Conservation (phyloP, 1,140 invertebrate species). For the Mya arenaria region DNA sequence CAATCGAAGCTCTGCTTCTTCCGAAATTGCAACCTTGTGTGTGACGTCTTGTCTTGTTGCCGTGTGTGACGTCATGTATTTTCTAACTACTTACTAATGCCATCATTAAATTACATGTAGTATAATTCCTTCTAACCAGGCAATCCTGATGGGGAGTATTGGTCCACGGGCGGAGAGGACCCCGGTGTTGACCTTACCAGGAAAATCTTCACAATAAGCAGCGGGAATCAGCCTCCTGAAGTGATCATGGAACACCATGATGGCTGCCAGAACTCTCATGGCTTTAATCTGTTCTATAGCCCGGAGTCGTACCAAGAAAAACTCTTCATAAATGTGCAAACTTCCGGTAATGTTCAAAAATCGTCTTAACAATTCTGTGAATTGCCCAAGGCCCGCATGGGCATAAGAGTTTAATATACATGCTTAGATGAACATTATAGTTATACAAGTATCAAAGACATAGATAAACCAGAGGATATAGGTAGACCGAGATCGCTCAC, state of each 20-base stretch:
- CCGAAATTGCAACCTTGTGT: not conserved
- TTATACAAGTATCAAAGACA: too few species aligned
- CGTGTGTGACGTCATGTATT: not conserved
- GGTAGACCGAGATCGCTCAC: too few species aligned
- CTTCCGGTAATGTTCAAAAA: slow-evolving; percentile 52
- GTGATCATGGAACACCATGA: slow-evolving; percentile 57
- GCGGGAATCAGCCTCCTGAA: slow-evolving; percentile 19
- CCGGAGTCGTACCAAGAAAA: slow-evolving; percentile 65
- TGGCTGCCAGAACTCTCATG: slow-evolving; percentile 36
- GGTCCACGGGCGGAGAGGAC: slow-evolving; percentile 58
- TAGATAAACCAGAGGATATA: too few species aligned
- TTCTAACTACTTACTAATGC: not conserved
- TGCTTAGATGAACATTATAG: too few species aligned
- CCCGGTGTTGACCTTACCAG: slow-evolving; percentile 55
- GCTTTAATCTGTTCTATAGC: slow-evolving; percentile 55
- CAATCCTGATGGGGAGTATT: slow-evolving; percentile 60
- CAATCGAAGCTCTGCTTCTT: not conserved
- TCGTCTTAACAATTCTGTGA: too few species aligned
- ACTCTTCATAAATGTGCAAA: slow-evolving; percentile 42
- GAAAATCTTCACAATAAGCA: slow-evolving; percentile 53
- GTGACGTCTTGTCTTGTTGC: not conserved
- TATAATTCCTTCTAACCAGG: slow-evolving; percentile 16
- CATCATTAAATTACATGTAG: not conserved
- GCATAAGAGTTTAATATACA: too few species aligned
- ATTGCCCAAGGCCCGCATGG: too few species aligned